These are phyloP conservation scores for Scaptomyza pallida DNA, from an alignment of 1,140 invertebrate genomes.

Conservation along the genomic window DNA sequence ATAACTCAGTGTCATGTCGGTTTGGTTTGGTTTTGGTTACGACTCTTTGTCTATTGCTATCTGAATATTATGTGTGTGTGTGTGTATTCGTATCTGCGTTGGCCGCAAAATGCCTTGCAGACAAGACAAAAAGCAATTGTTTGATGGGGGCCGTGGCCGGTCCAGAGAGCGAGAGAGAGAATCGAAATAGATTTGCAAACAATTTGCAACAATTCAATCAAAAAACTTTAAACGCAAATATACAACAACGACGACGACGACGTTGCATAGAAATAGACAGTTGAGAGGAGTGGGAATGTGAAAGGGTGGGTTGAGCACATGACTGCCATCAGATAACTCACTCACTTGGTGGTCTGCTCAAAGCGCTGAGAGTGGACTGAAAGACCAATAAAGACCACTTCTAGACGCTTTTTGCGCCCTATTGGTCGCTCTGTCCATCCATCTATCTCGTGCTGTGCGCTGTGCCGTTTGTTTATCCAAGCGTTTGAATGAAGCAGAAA, in stretches of 20 bases:
- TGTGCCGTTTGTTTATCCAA: constrained; percentile 72
- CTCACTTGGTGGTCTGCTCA: constrained; percentile 73
- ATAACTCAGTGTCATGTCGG: constrained; percentile 81
- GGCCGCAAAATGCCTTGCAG: constrained; percentile 67
- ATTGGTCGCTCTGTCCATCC: constrained; percentile 32
- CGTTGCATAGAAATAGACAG: constrained; percentile 33
- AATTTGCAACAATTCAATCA: constrained; percentile 83
- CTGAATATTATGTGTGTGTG: constrained; percentile 23
- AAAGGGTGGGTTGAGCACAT: constrained; percentile 14
- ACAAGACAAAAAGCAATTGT: constrained; percentile 81
- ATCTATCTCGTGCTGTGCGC: not conserved
- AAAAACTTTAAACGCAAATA: constrained; percentile 83
- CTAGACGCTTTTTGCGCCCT: constrained; percentile 62
- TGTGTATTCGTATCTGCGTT: constrained; percentile 50
- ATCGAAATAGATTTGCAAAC: constrained; percentile 80
- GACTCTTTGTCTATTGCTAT: constrained; percentile 48
- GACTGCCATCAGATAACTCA: constrained; percentile 80
- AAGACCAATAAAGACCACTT: constrained; percentile 55
- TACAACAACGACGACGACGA: constrained; percentile 35
- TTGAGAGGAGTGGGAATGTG: constrained; percentile 19
- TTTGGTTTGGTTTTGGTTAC: constrained; percentile 41
- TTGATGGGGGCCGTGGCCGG: constrained; percentile 53
- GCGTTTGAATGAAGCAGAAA: constrained; percentile 75
- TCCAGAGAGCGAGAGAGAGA: no score
- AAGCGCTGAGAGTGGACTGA: not conserved